Conservation (phyloP, 2,113 vertebrate genomes). For the Struthio camelus region DNA sequence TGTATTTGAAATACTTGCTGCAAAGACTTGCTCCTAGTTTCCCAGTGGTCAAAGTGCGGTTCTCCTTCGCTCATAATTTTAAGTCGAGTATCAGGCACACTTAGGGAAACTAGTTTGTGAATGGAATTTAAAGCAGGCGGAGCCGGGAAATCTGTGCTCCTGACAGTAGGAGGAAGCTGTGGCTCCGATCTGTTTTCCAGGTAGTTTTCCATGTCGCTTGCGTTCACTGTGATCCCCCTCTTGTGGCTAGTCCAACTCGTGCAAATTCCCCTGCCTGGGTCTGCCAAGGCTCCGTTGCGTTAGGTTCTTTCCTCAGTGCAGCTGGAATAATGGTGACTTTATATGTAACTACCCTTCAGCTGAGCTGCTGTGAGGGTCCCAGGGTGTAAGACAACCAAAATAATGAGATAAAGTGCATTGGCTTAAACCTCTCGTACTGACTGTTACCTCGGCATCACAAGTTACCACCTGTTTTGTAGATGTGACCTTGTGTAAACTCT, state of each 20-base stretch:
- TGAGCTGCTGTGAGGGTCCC: neutral
- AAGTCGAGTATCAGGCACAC: fast-evolving
- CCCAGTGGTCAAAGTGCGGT: neutral
- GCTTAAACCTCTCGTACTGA: neutral
- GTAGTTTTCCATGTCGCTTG: neutral
- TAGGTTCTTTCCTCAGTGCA: neutral
- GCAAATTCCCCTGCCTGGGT: neutral
- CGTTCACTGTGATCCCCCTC: slow-evolving; percentile 54
- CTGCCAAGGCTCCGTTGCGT: neutral
- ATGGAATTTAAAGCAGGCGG: neutral
- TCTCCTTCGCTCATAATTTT: neutral
- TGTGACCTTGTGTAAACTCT: neutral
- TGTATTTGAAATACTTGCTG: neutral
- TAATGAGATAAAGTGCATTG: fast-evolving
- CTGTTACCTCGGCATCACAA: neutral
- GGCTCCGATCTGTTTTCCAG: neutral
- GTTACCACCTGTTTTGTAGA: neutral
- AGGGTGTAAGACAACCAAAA: neutral
- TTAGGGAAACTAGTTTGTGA: neutral
- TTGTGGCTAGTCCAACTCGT: slow-evolving; percentile 28
- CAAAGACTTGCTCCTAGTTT: neutral
- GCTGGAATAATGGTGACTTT: neutral
- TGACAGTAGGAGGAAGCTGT: neutral
- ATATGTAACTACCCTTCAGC: neutral
- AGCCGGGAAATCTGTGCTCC: neutral